Evolutionary conservation across 2,888 invertebrate genomes (phyloP), one percentile per base, ranked within the genome.

Genomic region (Aleiodes alternator): DNA sequence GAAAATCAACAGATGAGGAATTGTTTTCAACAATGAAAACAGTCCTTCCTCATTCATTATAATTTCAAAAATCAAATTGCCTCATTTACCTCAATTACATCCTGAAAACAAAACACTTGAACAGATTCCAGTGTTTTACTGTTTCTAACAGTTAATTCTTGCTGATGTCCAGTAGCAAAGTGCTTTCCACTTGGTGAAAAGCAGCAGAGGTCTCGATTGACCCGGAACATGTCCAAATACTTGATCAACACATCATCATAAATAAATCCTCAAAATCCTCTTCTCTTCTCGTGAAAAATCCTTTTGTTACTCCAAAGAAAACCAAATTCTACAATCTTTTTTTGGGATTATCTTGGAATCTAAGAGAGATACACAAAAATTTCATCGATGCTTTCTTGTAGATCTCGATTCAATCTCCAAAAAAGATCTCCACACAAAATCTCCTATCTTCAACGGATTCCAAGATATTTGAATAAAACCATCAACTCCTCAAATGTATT

Each of bases 1-100:
- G 38, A 38, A 5, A 38, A 38, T 38, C 38, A 38, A 8, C 5
- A 38, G 38, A 38, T 8, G 38, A 38, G 38, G 38, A 38, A 38
- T 23, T 74, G 8, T 23, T 23, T 23, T 61, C 56, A 64, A 48
- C 6, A 50, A 64, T 16, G 66, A 23, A 68, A 64, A 69, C 12
- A 29, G 55, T 16, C 1, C 57, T 66, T 59, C 34, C 29, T 14
- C 11, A 61, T 50, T n/a, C 59, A 53, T 48, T 4, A 53, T 61
- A 9, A 43, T 34, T 73, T 31, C 56, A 51, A 73, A n/a, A 48
- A 72, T 29, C 53, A 34, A 11, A 11, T 34, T 34, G 14, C 51
- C n/a, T 29, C 55, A 50, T 34, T 86, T 87, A 89, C 89, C 88
- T 89, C 89, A 75, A 89, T 88, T 70, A 83, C 74, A 71, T 87